Base-by-base conservation (phyloP, 2,888 invertebrate species). In the Scrobipalpa atriplicella region DNA sequence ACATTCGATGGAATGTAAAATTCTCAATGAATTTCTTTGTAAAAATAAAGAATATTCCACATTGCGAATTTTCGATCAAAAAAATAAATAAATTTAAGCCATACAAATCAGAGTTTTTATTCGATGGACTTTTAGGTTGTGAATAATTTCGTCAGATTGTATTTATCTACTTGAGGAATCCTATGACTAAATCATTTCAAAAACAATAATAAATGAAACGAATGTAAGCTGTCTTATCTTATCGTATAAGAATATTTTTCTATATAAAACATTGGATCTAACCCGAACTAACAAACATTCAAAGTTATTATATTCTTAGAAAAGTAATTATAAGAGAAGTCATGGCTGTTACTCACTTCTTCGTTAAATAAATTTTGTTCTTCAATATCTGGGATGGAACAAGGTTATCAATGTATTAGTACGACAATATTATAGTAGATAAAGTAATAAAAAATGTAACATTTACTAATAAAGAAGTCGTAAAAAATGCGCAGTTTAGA, bases 301-400 rank as follows among this genome's bases (percentile, higher is more conserved):
- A 38, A 75, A 74, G 70, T 74, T 73, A 72, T 69, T 68, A 68
- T 68, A 68, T 68, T 68, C 54, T 21, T 56, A 56, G 54, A 65
- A 69, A 69, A 65, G 68, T 69, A 64, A 68, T 72, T 77, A 71
- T 78, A 75, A 83, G 76, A 76, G 75, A 82, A 80, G 76, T 84
- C 76, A 72, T 80, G 80, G 83, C 85, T 85, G 82, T 85, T 78
- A 78, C 76, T 79, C 78, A 75, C 72, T 18, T 41, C 72, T 76
- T 78, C 75, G 78, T 69, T 62, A 65, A 36, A 54, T 65, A 68
- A 66, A 62, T 74, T 80, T 69, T 74, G 75, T 86, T 89, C 84
- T 85, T 84, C 82, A 80, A 83, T 88, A 86, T 90, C 90, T 89
- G 90, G 86, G 89, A 89, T 89, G 84, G 87, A 89, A 85, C 80